Evolutionary conservation across 2,113 vertebrate genomes (phyloP).

Genomic region (Smithornis capensis): DNA sequence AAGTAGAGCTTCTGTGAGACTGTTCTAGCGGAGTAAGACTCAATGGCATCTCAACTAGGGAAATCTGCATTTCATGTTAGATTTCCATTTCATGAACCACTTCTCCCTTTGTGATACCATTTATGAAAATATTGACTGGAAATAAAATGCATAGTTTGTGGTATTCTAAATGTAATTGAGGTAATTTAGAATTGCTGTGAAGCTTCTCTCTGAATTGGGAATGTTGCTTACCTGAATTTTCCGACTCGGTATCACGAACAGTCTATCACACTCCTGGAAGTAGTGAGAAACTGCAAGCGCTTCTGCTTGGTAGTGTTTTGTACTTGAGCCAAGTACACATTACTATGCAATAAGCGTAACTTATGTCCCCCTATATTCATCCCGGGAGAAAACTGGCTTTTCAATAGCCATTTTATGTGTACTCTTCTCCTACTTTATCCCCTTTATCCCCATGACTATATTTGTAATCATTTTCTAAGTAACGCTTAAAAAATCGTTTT

Average conservation of each 20-base stretch:
- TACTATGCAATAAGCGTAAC: background rate
- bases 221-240: background rate
- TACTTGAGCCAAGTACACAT: background rate
- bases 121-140: background rate
- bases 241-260: background rate
- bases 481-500: background rate
- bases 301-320: background rate
- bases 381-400: background rate
- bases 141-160: background rate
- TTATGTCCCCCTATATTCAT: background rate
- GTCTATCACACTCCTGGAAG: background rate
- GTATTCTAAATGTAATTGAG: background rate
- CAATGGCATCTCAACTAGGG: background rate
- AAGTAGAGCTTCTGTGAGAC: background rate
- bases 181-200: background rate
- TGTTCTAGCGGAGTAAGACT: background rate
- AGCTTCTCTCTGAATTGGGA: background rate
- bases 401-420: background rate
- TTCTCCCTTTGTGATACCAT: background rate
- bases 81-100: background rate
- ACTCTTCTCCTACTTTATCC: background rate
- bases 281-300: background rate
- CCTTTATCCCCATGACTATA: background rate
- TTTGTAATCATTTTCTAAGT: background rate
- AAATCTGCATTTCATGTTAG: background rate